A percentile compares a stretch with the other conserved stretches of the same genome.
Conservation (phyloP, 2,797 vertebrate species). For the Alauda arvensis region DNA sequence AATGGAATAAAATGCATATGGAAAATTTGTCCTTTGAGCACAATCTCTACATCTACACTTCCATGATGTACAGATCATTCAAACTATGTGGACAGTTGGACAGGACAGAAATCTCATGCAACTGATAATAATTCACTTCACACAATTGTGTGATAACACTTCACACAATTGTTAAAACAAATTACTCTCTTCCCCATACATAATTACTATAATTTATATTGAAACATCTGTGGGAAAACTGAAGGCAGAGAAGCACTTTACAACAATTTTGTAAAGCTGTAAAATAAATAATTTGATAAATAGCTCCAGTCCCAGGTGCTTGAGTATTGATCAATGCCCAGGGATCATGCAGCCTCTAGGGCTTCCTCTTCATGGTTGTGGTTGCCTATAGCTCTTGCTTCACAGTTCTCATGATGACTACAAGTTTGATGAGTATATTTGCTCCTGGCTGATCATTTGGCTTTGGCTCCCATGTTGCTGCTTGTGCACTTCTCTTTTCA, state of each 20-base stretch:
- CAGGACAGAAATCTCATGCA: background rate
- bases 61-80: background rate
- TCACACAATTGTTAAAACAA: slow-evolving; percentile 14
- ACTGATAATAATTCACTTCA: slow-evolving; percentile 4
- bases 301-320: background rate
- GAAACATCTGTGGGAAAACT: slow-evolving; percentile 39
- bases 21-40: background rate
- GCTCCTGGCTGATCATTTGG: background rate
- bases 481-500: background rate
- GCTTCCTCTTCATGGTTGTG: background rate
- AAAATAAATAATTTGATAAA: slow-evolving; percentile 10
- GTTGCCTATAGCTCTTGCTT: background rate
- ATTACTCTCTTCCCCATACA: slow-evolving; percentile 19
- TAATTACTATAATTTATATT: slow-evolving; percentile 40
- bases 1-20: background rate
- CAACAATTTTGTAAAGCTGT: background rate
- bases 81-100: background rate
- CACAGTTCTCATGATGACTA: background rate
- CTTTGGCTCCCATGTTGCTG: background rate
- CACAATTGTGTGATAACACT: background rate
- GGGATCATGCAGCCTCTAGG: background rate
- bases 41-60: background rate
- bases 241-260: background rate
- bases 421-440: background rate
- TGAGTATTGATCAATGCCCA: background rate